Evolutionary conservation across 2,888 invertebrate genomes (phyloP).

Genomic region (Apomyelois bistriatella): DNA sequence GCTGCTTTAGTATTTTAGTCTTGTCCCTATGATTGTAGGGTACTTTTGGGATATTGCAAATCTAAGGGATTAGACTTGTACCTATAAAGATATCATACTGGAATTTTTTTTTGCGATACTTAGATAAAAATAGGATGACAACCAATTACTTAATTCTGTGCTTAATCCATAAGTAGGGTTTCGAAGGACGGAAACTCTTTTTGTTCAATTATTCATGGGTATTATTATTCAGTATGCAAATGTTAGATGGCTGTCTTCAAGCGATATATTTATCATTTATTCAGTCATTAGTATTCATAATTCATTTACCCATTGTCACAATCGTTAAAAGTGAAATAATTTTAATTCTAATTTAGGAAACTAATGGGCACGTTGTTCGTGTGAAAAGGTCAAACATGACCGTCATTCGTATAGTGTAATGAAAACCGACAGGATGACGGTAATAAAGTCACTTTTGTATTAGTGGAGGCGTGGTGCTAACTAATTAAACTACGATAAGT

Average conservation of each 20-base stretch:
- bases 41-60: too few relatives aligned
- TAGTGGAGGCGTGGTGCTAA: constrained; percentile 52
- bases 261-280: not conserved
- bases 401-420: constrained; percentile 32
- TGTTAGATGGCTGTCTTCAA: not conserved
- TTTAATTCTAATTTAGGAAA: not conserved
- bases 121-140: too few relatives aligned
- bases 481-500: constrained; percentile 50
- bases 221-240: not conserved
- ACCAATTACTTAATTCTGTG: too few relatives aligned
- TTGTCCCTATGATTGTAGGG: too few relatives aligned
- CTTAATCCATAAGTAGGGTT: too few relatives aligned
- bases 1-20: too few relatives aligned
- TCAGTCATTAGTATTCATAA: not conserved
- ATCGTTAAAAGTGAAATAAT: not conserved
- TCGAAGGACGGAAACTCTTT: not conserved
- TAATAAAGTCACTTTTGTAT: constrained; percentile 37
- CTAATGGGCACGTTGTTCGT: not conserved
- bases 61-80: too few relatives aligned
- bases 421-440: constrained; percentile 37
- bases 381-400: constrained; percentile 29
- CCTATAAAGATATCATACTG: too few relatives aligned
- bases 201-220: not conserved
- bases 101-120: too few relatives aligned
- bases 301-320: not conserved